Percentiles rank a stretch among this genome's conserved stretches.
Conservation (phyloP, 1,140 invertebrate species). For the Lepidostoma basale region DNA sequence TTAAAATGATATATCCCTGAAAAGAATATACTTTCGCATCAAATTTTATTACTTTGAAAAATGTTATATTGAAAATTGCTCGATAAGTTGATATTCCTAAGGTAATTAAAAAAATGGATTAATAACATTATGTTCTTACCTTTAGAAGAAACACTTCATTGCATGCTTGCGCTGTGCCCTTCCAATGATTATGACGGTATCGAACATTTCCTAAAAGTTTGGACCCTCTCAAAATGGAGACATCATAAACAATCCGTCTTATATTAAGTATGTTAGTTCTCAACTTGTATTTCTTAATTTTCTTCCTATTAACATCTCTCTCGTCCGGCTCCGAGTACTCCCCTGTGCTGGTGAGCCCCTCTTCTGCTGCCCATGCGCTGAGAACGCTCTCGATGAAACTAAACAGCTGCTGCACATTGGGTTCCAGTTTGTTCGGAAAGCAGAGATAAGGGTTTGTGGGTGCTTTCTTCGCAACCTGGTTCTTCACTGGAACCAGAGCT, state of each 20-base stretch:
- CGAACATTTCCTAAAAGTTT: slow-evolving; percentile 67
- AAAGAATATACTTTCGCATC: too few relatives aligned
- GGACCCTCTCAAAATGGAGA: slow-evolving; percentile 67
- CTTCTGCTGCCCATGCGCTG: slow-evolving; percentile 72
- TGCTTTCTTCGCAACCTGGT: slow-evolving; percentile 32
- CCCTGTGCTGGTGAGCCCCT: slow-evolving; percentile 69
- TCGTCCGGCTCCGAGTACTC: slow-evolving; percentile 69
- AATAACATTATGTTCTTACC: slow-evolving; percentile 64
- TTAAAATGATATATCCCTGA: too few relatives aligned
- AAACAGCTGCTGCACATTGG: slow-evolving; percentile 79
- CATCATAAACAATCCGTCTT: slow-evolving; percentile 68
- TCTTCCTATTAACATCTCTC: slow-evolving; percentile 66
- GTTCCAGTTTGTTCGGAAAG: slow-evolving; percentile 64
- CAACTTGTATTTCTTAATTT: slow-evolving; percentile 68
- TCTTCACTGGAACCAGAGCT: slow-evolving; percentile 54
- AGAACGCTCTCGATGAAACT: slow-evolving; percentile 75
- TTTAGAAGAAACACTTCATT: slow-evolving; percentile 77
- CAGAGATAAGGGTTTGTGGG: slow-evolving; percentile 53
- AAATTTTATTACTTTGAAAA: too few relatives aligned
- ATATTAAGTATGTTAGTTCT: slow-evolving; percentile 68
- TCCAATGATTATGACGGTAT: slow-evolving; percentile 75
- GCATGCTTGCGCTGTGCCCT: slow-evolving; percentile 73
- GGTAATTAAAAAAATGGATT: not conserved
- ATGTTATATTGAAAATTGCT: too few relatives aligned
- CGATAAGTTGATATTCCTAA: not conserved